Percentiles rank a stretch among this genome's conserved stretches.
phyloP scores from a whole-genome alignment of 2,888 invertebrate genomes.

The Exephanes ischioxanthus region DNA sequence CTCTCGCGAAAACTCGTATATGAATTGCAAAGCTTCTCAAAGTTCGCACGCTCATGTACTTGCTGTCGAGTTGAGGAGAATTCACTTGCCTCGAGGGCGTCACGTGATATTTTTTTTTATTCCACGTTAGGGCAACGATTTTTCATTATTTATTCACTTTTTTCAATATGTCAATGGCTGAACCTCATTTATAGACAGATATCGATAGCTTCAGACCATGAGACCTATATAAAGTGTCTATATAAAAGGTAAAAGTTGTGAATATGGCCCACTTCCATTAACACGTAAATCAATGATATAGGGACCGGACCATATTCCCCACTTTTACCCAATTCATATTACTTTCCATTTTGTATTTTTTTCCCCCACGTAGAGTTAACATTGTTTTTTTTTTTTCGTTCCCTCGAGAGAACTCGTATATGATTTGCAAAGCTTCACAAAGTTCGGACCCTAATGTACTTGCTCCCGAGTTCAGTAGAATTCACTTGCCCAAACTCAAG shows the following conservation, averaged over 20 bases:
- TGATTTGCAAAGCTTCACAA: constrained; percentile 8
- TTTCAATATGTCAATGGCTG: no score
- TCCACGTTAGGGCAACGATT: not conserved
- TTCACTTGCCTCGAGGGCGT: constrained; percentile 47
- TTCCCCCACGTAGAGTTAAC: not conserved
- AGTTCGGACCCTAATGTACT: constrained; percentile 26
- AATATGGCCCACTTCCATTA: no score
- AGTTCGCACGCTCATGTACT: constrained; percentile 14
- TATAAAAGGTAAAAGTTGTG: no score
- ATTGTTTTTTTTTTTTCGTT: constrained; percentile 2
- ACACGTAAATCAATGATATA: no score
- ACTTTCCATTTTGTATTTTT: not conserved
- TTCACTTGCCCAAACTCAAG: constrained; percentile 55
- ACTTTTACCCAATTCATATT: no score
- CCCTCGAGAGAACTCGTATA: not conserved
- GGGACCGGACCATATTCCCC: no score
- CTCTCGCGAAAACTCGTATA: not conserved
- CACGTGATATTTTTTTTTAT: not conserved
- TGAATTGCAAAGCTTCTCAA: not conserved
- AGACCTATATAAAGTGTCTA: no score
- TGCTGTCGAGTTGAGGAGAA: constrained; percentile 6
- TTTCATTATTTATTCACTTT: no score
- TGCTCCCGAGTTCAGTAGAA: constrained; percentile 21
- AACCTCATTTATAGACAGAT: no score
- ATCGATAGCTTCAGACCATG: no score